These are phyloP conservation scores for Clepsis dumicolana DNA, from an alignment of 2,888 invertebrate genomes.

Conservation along the genomic window DNA sequence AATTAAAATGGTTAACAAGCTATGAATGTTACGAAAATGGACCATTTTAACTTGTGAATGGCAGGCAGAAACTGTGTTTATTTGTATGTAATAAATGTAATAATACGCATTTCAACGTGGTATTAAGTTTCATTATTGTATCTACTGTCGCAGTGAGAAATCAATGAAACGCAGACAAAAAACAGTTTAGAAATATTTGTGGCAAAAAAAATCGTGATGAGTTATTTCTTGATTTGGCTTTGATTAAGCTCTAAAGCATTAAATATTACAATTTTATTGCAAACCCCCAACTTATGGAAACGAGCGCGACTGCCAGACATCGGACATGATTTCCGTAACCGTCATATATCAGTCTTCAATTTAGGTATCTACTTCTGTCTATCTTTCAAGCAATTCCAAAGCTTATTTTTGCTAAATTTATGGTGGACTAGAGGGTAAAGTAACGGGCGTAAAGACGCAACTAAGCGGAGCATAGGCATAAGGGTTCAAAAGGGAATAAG, in stretches of 20 bases:
- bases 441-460: constrained; percentile 86
- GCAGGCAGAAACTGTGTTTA: constrained; percentile 19
- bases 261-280: neutral
- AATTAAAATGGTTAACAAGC: constrained; percentile 68
- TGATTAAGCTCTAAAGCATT: too few species aligned
- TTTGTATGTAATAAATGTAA: constrained; percentile 18
- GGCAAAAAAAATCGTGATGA: neutral
- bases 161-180: neutral
- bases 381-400: constrained; percentile 22
- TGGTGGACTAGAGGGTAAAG: constrained; percentile 76
- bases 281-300: neutral
- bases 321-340: neutral
- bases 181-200: too few species aligned
- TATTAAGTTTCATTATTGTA: neutral
- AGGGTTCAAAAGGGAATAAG: constrained; percentile 88
- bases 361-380: neutral
- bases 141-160: too few species aligned
- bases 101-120: neutral
- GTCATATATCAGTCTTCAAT: constrained; percentile 2
- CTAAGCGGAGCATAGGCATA: constrained; percentile 88
- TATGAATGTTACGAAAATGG: constrained; percentile 53
- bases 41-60: constrained; percentile 43
- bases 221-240: neutral
- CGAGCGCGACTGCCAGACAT: neutral
- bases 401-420: constrained; percentile 46